phyloP scores from a whole-genome alignment of 1,140 invertebrate genomes.

The Cydia fagiglandana region DNA sequence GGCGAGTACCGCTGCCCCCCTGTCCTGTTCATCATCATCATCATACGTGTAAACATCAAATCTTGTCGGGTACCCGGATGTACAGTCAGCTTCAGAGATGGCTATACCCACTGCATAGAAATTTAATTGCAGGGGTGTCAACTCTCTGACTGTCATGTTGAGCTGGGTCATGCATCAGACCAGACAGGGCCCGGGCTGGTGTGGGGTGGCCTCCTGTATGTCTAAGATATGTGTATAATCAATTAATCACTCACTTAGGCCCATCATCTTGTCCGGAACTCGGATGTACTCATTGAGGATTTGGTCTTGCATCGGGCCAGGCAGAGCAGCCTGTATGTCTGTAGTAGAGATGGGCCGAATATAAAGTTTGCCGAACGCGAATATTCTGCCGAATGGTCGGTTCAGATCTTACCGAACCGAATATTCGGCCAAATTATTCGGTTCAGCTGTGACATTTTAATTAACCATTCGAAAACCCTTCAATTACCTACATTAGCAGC shows the following conservation, averaged over 20 bases:
- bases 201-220: constrained; percentile 50
- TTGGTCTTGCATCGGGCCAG: constrained; percentile 79
- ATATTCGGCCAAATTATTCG: no score
- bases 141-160: constrained; percentile 79
- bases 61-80: constrained; percentile 94
- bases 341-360: no score
- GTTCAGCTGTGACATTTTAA: no score
- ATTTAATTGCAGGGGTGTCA: no score
- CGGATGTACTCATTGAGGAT: constrained; percentile 91
- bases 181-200: constrained; percentile 66
- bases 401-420: no score
- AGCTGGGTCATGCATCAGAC: constrained; percentile 80
- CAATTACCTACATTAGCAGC: no score
- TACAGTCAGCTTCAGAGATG: constrained; percentile 71
- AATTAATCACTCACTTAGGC: constrained; percentile 89
- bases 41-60: constrained; percentile 86
- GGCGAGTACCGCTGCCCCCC: no score
- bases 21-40: no score
- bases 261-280: constrained; percentile 96
- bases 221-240: not conserved
- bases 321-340: constrained; percentile 58
- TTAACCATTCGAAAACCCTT: no score
- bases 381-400: no score
- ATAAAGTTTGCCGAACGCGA: no score
- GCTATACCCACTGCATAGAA: no score